Evolutionary conservation across 92 coral and sea anemone species (phyloP).

Genomic region (Bergia puertoricense): DNA sequence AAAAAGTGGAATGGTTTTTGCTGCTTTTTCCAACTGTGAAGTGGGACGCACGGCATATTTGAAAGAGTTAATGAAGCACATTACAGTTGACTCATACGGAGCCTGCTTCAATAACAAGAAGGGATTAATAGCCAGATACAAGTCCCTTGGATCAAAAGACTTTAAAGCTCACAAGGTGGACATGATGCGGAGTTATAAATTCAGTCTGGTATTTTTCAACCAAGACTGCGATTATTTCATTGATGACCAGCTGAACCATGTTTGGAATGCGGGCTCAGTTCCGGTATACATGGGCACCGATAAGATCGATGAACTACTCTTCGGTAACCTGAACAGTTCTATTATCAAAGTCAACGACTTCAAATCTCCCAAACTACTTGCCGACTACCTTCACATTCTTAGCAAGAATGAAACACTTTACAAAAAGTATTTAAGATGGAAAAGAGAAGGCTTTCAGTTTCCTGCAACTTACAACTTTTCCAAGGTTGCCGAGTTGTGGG

Average conservation of each 20-base stretch:
- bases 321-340: slow-evolving; percentile 52
- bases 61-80: slow-evolving; percentile 53
- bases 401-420: slow-evolving; percentile 52
- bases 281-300: slow-evolving; percentile 59
- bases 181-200: slow-evolving; percentile 49
- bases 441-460: slow-evolving; percentile 47
- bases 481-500: slow-evolving; percentile 38
- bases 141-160: slow-evolving; percentile 4
- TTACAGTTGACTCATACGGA: slow-evolving; percentile 54
- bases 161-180: slow-evolving; percentile 43
- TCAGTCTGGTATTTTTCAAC: slow-evolving; percentile 59
- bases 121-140: slow-evolving; percentile 39
- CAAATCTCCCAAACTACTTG: slow-evolving; percentile 49
- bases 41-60: slow-evolving; percentile 53
- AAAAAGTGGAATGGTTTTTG: slow-evolving; percentile 50
- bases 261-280: slow-evolving; percentile 53
- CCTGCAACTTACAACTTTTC: slow-evolving; percentile 31
- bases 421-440: slow-evolving; percentile 57
- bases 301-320: slow-evolving; percentile 51
- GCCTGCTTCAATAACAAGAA: slow-evolving; percentile 42
- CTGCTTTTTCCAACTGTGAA: slow-evolving; percentile 64
- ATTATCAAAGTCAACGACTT: slow-evolving; percentile 61
- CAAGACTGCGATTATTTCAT: slow-evolving; percentile 62
- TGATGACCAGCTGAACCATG: slow-evolving; percentile 59
- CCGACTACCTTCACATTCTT: slow-evolving; percentile 47